Evolutionary conservation across 2,113 vertebrate genomes (phyloP), one percentile per base, ranked within the genome.

Genomic region (Loxodonta africana): DNA sequence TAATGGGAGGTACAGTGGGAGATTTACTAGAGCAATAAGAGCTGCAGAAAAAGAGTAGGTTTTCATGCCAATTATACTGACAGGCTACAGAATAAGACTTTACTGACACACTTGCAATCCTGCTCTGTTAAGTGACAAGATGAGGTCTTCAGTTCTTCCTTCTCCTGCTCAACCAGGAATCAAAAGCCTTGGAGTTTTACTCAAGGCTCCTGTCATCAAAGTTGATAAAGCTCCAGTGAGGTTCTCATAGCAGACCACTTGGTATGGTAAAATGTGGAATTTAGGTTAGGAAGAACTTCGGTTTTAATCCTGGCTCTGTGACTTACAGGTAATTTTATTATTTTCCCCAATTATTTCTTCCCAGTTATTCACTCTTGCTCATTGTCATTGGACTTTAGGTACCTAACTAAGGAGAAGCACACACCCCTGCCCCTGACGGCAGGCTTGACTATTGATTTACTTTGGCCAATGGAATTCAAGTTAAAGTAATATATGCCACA

Each of bases 21-120:
- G 92, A 98, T 96, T 97, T 97, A 97, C 97, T 97, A 51, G 76
- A 96, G 97, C 95, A 95, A 83, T 96, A 95, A 89, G 94, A 78
- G 91, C 69, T 81, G 21, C 83, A 95, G 93, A 96, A 90, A 94
- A 71, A 96, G 83, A 57, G 63, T 69, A 97, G 80, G 92, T 51
- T 96, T 95, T 93, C 86, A 96, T 94, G 95, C 91, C 92, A 97
- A 87, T 97, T 97, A 94, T 46, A 90, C 88, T 92, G 88, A 95
- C 94, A 96, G 88, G 94, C 69, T 93, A 89, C 88, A 84, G 84
- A 91, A 62, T 83, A 94, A 91, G 92, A 94, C 78, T 97, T 91
- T 30, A 25, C 69, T 74, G 90, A 96, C 74, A 71, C n/a, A 73
- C 89, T 80, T 89, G 67, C 33, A 93, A 91, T 91, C 30, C 37